Conservation (phyloP, 2,888 invertebrate genomes). For the Oxycera nigricornis region DNA sequence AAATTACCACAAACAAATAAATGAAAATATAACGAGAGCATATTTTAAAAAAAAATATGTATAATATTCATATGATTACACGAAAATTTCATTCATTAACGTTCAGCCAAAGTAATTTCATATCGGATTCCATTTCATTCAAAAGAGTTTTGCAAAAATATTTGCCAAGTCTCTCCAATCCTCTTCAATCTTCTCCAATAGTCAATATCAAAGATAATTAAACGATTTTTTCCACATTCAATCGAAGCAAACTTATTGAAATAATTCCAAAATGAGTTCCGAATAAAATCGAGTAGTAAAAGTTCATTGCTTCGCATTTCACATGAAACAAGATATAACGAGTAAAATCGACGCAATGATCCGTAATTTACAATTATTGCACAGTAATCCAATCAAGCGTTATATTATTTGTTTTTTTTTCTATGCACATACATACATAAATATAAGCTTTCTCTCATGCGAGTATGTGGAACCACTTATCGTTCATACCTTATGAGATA, state of each 20-base stretch:
- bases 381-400: constrained; percentile 31
- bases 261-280: not conserved
- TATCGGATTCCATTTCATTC: too few species aligned
- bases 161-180: not conserved
- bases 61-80: not conserved
- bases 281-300: not conserved
- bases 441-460: not conserved
- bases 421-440: not conserved
- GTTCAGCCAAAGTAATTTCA: not conserved
- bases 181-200: not conserved
- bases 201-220: not conserved
- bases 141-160: too few species aligned
- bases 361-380: constrained; percentile 35
- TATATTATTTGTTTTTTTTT: not conserved
- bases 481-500: not conserved
- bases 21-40: too few species aligned
- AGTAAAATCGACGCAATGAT: constrained; percentile 25
- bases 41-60: too few species aligned
- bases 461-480: not conserved
- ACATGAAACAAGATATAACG: not conserved
- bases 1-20: too few species aligned
- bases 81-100: not conserved
- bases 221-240: not conserved
- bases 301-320: not conserved
- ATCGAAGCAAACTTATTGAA: not conserved